phyloP scores from a whole-genome alignment of 2,888 invertebrate genomes.

The Napeogenes sylphis region DNA sequence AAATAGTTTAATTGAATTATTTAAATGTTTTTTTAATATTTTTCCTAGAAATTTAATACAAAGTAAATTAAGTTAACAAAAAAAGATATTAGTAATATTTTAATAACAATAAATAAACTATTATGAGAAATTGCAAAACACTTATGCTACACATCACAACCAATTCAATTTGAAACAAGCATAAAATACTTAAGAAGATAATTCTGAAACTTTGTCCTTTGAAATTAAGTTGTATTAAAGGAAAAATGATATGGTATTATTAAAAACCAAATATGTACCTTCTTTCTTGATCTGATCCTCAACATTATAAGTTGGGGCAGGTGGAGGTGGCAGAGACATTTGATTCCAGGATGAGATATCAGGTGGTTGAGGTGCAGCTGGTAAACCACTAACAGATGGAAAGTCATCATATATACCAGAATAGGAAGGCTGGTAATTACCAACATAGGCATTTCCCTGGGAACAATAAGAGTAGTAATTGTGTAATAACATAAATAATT shows the following conservation, averaged over 20 bases:
- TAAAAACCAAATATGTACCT: constrained; percentile 46
- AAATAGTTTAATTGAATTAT: no score
- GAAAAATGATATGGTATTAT: neutral
- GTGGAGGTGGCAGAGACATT: constrained; percentile 60
- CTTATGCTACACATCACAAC: no score
- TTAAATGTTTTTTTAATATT: no score
- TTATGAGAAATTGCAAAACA: no score
- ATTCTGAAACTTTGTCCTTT: no score
- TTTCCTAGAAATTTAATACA: no score
- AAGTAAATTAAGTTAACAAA: no score
- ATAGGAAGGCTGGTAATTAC: constrained; percentile 55
- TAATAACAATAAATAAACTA: no score
- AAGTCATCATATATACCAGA: constrained; percentile 67
- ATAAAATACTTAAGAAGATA: no score
- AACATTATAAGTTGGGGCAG: constrained; percentile 47
- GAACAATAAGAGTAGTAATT: constrained; percentile 7
- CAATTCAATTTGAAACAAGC: no score
- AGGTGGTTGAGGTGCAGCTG: constrained; percentile 43
- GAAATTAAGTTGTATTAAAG: no score
- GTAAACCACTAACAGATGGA: constrained; percentile 42
- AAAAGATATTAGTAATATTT: no score
- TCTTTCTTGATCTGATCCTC: constrained; percentile 75
- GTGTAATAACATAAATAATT: neutral
- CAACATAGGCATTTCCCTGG: constrained; percentile 39
- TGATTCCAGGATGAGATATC: constrained; percentile 65